Evolutionary conservation across 1,140 invertebrate genomes (phyloP), one percentile per base, ranked within the genome.

Genomic region (Tetragnatha versicolor): DNA sequence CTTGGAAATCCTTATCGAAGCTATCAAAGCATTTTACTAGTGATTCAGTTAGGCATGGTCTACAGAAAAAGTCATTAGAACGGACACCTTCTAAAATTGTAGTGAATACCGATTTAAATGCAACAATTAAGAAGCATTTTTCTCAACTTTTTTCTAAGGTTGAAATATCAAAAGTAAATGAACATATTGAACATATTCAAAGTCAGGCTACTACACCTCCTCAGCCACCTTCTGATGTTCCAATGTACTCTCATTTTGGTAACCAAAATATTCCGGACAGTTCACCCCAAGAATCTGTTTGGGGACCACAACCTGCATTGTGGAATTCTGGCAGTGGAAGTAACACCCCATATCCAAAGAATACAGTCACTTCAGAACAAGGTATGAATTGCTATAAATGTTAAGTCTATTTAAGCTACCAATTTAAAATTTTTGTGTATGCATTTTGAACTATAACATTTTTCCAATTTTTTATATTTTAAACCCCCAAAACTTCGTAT

Each of bases 1-100:
- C 69, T 2, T 81, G 79, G 75, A 81, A 81, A 73, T 68, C 81
- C 31, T 61, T 81, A 35, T 80, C 79, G 14, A 79, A 81, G 31
- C 35, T 81, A 20, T 79, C 81, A n/a, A 80, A 78, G 42, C 49
- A 81, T 35, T 77, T 72, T n/a, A 42, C 61, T 9, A 60, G 37
- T 55, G 79, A 77, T 49, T 70, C 63, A n/a, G 53, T 81, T 6
- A 69, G 61, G 35, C 77, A 55, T 14, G 53, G 55, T 66, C 39
- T 60, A 31, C 79, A 76, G 25, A 69, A 68, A 73, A 78, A 79
- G 27, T 79, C 79, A 51, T 35, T 60, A 25, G 80, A 60, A 42
- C 39, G 45, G 39, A 66, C 53, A 53, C 58, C 63, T 14, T 61
- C 60, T n/a, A 75, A 69, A 77, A 79, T 55, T n/a, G 58, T 27